Base-by-base conservation (phyloP, 2,888 invertebrate genomes). In the Scaptomyza flava region DNA sequence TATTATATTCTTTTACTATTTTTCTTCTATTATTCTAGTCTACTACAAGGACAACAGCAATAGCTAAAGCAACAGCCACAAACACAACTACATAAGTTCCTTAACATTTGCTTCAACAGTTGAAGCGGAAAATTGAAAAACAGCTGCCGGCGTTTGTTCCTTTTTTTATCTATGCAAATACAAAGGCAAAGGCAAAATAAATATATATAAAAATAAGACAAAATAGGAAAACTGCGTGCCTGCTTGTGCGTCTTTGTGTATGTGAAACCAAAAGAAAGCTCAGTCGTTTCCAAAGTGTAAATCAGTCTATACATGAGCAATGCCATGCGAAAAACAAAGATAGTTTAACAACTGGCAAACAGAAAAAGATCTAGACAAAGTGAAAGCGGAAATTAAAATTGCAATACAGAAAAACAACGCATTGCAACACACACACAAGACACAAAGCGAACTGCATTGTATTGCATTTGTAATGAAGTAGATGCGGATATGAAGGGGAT, bases 351-450 rank as follows among this genome's bases (percentile, higher is more conserved):
- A 11, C 52, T 23, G 17, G 58, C 68, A 60, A 70, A 72, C 77
- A 67, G 80, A 63, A 69, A 80, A 64, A 67, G 81, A 83, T 86
- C 70, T 75, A 83, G 87, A 83, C 89, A 88, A 86, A 83, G 85
- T 87, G 82, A 81, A 85, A 81, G 72, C 89, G 89, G 84, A 85
- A 85, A 89, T 89, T 87, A 84, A 89, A 85, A 85, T 77, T 85
- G 87, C 79, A 84, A 69, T 87, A 87, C 81, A 81, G 17, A 78
- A 88, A 70, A 60, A 64, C 51, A 61, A 58, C 57, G 62, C 73
- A 61, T 53, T 46, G 50, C 60, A 53, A 58, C 11, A 33, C 9
- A 33, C 9, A n/a, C 66, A 70, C 62, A 72, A 56, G 48, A 68
- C 62, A 69, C 62, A 79, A 20, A 48, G n/a, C 33, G 61, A 33